phyloP scores from a whole-genome alignment of 1,140 invertebrate species.

The Cotesia chilonis region DNA sequence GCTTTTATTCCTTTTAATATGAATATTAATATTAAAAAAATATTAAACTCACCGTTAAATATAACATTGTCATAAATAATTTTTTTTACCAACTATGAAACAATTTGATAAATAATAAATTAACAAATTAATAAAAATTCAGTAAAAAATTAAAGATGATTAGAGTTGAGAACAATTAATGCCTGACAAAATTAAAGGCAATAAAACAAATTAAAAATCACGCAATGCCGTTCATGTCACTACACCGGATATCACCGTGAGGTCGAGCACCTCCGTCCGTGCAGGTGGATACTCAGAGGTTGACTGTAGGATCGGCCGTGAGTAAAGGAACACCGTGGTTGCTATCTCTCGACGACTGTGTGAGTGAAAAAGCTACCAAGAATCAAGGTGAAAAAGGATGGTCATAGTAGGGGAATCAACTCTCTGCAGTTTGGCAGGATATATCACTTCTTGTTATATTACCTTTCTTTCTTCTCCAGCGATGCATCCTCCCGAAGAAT shows the following conservation, averaged over 20 bases:
- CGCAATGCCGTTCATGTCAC: constrained; percentile 61
- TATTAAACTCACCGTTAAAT: constrained; percentile 25
- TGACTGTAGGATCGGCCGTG: constrained; percentile 61
- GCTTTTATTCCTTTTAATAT: neutral
- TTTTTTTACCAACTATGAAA: neutral
- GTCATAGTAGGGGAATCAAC: constrained; percentile 27
- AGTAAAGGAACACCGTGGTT: constrained; percentile 54
- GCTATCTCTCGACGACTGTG: constrained; percentile 23
- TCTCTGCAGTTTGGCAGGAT: constrained; percentile 17
- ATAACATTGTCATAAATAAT: constrained; percentile 13
- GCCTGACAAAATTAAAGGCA: neutral
- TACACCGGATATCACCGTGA: constrained; percentile 56
- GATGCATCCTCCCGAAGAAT: constrained; percentile 1
- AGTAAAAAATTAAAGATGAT: neutral
- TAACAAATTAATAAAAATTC: neutral
- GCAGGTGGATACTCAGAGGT: constrained; percentile 65
- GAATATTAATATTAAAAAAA: neutral
- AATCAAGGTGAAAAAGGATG: constrained; percentile 24
- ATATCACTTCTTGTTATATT: constrained; percentile 11
- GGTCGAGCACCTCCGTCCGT: constrained; percentile 64
- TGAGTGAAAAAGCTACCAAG: constrained; percentile 42
- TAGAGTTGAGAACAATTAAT: constrained; percentile 1
- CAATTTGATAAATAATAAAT: neutral
- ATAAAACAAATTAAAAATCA: constrained; percentile 28
- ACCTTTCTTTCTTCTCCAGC: neutral